phyloP scores from a whole-genome alignment of 1,140 invertebrate species.

The Drosophila oshimai region DNA sequence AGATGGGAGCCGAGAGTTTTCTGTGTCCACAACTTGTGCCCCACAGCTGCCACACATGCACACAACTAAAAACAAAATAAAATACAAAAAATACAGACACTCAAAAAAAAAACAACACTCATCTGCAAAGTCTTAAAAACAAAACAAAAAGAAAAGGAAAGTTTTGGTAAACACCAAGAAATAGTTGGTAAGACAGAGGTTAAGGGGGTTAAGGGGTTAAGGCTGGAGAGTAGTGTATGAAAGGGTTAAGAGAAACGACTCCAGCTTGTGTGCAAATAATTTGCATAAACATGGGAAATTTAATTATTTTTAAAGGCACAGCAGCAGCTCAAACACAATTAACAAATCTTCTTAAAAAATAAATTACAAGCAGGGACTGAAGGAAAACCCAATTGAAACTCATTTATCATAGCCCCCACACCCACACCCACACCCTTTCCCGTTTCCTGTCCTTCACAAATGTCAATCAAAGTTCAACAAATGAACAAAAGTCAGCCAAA shows the following conservation, averaged over 20 bases:
- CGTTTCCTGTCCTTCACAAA: not conserved
- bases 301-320: slow-evolving; percentile 16
- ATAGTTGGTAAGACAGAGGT: slow-evolving; percentile 10
- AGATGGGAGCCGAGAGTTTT: slow-evolving; percentile 37
- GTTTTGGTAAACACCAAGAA: slow-evolving; percentile 37
- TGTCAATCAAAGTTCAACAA: slow-evolving; percentile 53
- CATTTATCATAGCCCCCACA: slow-evolving; percentile 26
- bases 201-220: not conserved
- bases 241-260: not conserved
- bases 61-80: slow-evolving; percentile 3
- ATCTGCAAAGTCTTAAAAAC: slow-evolving; percentile 18
- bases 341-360: not conserved
- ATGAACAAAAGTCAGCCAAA: slow-evolving; percentile 13
- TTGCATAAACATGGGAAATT: slow-evolving; percentile 33
- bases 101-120: slow-evolving; percentile 21
- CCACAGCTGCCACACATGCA: slow-evolving; percentile 20
- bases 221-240: not conserved
- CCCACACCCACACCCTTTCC: not conserved
- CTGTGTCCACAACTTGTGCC: slow-evolving; percentile 41
- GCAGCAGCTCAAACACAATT: not conserved
- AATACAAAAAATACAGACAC: slow-evolving; percentile 27
- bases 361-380: slow-evolving; percentile 3
- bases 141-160: slow-evolving; percentile 28
- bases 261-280: slow-evolving; percentile 23
- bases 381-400: no score